Evolutionary conservation across 2,797 vertebrate species (phyloP), one percentile per base, ranked within the genome.

Genomic region (Decapterus maruadsi): DNA sequence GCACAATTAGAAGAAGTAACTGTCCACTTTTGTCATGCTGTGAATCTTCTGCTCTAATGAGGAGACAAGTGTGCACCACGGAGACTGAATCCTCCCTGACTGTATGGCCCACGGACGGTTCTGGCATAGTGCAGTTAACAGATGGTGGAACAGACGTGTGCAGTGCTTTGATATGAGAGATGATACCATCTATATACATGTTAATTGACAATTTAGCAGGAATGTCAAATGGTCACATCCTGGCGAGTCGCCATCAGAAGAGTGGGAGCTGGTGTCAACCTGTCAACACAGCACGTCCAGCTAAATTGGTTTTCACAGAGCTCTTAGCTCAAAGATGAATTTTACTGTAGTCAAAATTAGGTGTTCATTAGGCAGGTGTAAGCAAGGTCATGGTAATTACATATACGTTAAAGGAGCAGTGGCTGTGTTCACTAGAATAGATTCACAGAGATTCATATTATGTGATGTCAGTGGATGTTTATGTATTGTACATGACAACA

Each of bases 181-280:
- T 68, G 68, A 88, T 87, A 67, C 54, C 6, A 1, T 81, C 77
- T 68, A 85, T 79, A 86, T 87, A 85, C 76, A 82, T 75, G 71
- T 78, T 83, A 78, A 89, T 72, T 82, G 80, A 77, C 75, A 86
- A 79, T 83, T 88, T 80, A 81, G 79, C 79, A 63, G 82, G 70
- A 82, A 78, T 66, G 67, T 36, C 36, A 77, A 82, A 72, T 68
- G 74, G 68, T 71, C 71, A 70, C 65, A 71, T 80, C 26, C 58
- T 81, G 87, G 74, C 69, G 0, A 17, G 43, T 34, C 0, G 69
- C 72, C 63, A 59, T 54, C n/a, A 9, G 8, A n/a, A 2, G 58
- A 77, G 67, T 46, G 58, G 56, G 60, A 65, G 66, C 68, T 40
- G 46, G 72, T 77, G 84, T 89, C 73, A 83, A 57, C 51, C 56